Conservation (phyloP, 2,888 invertebrate species). For the Autographa pulchrina region DNA sequence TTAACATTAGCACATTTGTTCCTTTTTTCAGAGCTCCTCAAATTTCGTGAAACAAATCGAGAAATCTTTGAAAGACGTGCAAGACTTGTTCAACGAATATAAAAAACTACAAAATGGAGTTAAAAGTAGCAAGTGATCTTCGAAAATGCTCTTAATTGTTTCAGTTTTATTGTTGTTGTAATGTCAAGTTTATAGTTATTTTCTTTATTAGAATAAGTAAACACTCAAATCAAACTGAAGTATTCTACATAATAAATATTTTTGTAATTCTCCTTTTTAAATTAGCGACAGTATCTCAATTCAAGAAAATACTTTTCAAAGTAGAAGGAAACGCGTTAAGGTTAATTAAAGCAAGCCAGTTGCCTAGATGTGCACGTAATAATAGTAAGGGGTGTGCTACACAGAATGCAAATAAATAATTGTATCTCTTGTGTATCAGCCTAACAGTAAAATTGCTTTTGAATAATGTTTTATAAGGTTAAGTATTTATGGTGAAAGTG, state of each 20-base stretch:
- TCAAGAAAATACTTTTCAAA: slow-evolving; percentile 11
- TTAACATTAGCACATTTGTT: too few species aligned
- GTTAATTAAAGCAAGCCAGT: slow-evolving; percentile 18
- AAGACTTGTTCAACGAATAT: slow-evolving; percentile 91
- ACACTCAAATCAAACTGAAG: slow-evolving; percentile 64
- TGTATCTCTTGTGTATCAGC: slow-evolving; percentile 28
- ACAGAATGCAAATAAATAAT: slow-evolving; percentile 20
- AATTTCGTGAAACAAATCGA: slow-evolving; percentile 94
- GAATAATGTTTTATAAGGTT: slow-evolving; percentile 34
- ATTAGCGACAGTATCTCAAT: slow-evolving; percentile 29
- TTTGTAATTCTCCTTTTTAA: slow-evolving; percentile 38
- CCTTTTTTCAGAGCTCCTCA: slow-evolving; percentile 92
- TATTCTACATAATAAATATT: slow-evolving; percentile 61
- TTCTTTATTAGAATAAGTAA: slow-evolving; percentile 55
- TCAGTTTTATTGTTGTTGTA: slow-evolving; percentile 67
- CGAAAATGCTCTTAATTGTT: slow-evolving; percentile 53
- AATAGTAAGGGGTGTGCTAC: slow-evolving; percentile 8
- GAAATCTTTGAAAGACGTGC: slow-evolving; percentile 92
- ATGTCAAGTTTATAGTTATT: slow-evolving; percentile 62
- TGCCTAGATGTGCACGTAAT: slow-evolving; percentile 19
- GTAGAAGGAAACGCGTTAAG: slow-evolving; percentile 1
- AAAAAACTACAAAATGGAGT: slow-evolving; percentile 81
- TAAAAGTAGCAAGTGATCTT: slow-evolving; percentile 65
- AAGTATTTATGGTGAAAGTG: slow-evolving; percentile 44
- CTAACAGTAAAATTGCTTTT: slow-evolving; percentile 35